Conservation (phyloP, 2,888 invertebrate species). For the Diploptera punctata region DNA sequence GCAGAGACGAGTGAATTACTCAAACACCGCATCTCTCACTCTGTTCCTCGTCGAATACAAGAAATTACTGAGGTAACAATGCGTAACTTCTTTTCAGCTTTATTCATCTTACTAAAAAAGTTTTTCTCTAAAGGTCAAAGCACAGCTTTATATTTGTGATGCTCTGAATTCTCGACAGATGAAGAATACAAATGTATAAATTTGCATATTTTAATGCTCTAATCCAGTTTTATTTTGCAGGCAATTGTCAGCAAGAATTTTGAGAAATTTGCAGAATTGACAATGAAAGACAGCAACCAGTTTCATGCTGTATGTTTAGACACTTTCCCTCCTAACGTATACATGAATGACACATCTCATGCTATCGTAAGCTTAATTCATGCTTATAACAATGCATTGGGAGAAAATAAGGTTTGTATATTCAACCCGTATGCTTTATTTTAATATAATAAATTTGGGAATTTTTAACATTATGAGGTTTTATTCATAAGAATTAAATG, state of each 20-base stretch:
- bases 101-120: no score
- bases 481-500: no score
- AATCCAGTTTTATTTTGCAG: conserved; percentile 47
- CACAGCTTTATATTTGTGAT: no score
- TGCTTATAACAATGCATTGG: conserved; percentile 74
- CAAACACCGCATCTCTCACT: conserved; percentile 70
- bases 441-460: no score
- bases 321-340: conserved; percentile 91
- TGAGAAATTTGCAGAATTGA: conserved; percentile 84
- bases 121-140: no score
- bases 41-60: conserved; percentile 75
- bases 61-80: conserved; percentile 58
- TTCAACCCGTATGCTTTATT: no score
- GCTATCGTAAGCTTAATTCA: conserved; percentile 82
- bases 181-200: no score
- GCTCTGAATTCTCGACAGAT: no score
- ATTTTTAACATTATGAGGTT: no score
- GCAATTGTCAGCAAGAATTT: conserved; percentile 79
- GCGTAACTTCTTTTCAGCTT: neutral
- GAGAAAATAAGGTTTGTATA: conserved; percentile 64
- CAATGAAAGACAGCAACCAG: conserved; percentile 98
- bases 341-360: conserved; percentile 90
- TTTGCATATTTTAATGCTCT: no score
- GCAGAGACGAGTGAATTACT: conserved; percentile 84
- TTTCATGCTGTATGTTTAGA: conserved; percentile 94